These are phyloP conservation scores for Dynastes grantii DNA, from an alignment of 2,888 invertebrate species.

Conservation along the genomic window DNA sequence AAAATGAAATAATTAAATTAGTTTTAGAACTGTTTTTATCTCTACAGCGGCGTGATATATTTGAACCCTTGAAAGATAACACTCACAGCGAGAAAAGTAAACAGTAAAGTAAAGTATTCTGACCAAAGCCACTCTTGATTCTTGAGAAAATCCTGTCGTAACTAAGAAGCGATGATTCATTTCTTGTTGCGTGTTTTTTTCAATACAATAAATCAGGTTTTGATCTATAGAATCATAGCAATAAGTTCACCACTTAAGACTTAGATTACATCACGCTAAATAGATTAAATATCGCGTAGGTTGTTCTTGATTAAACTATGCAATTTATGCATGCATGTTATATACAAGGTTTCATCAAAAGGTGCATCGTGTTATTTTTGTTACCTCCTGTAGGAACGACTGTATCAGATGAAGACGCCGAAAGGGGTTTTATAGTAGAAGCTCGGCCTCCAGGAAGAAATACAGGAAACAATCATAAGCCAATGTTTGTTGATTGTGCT, in stretches of 20 bases:
- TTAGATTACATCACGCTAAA: not conserved
- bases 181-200: not conserved
- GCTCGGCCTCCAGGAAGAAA: slow-evolving; percentile 25
- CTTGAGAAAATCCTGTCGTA: too few species aligned
- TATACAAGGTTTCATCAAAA: not conserved
- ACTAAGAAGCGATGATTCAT: too few species aligned
- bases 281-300: slow-evolving; percentile 5
- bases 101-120: too few species aligned
- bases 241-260: not conserved
- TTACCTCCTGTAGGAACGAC: slow-evolving; percentile 13
- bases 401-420: not conserved
- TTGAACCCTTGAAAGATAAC: too few species aligned
- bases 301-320: not conserved
- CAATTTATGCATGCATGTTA: not conserved
- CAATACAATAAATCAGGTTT: not conserved
- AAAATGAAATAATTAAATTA: too few species aligned
- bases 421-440: not conserved
- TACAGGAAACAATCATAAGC: slow-evolving; percentile 84
- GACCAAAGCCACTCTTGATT: too few species aligned
- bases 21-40: too few species aligned
- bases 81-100: too few species aligned
- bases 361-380: not conserved
- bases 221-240: not conserved
- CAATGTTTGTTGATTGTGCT: slow-evolving; percentile 88
- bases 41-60: too few species aligned